Percentiles rank a stretch among this genome's conserved stretches.
Conservation (phyloP, 2,888 invertebrate genomes). For the Desoria tigrina region DNA sequence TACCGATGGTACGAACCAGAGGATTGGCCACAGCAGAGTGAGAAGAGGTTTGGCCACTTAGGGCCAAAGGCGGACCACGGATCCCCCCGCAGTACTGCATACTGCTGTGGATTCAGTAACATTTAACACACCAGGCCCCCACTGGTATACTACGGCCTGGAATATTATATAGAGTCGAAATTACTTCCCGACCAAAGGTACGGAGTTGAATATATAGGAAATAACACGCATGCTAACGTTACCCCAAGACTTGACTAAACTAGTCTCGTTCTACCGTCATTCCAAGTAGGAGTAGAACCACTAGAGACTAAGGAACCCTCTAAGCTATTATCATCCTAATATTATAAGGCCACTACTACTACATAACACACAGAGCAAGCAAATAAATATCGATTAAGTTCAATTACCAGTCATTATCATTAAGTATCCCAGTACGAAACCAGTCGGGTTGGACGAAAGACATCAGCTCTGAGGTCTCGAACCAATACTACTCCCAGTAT, state of each 20-base stretch:
- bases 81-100: background rate
- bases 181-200: no score
- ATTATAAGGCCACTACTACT: background rate
- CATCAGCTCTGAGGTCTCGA: background rate
- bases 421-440: constrained; percentile 28
- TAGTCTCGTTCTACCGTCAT: constrained; percentile 2
- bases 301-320: constrained; percentile 1
- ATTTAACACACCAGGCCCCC: no score
- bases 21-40: constrained; percentile 40
- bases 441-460: constrained; percentile 10
- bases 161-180: no score
- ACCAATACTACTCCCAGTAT: constrained; percentile 6
- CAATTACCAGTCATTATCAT: constrained; percentile 52
- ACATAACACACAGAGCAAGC: constrained; percentile 24
- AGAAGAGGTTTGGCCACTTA: constrained; percentile 37
- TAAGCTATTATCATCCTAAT: background rate
- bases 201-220: no score
- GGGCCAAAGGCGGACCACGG: constrained; percentile 33
- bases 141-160: no score
- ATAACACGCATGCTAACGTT: constrained; percentile 6
- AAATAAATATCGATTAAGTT: constrained; percentile 52
- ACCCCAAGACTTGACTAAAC: background rate
- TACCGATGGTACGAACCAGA: background rate
- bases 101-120: no score
- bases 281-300: constrained; percentile 4